These are phyloP conservation scores for Morone chrysops DNA, from an alignment of 2,113 vertebrate genomes.

Conservation along the genomic window DNA sequence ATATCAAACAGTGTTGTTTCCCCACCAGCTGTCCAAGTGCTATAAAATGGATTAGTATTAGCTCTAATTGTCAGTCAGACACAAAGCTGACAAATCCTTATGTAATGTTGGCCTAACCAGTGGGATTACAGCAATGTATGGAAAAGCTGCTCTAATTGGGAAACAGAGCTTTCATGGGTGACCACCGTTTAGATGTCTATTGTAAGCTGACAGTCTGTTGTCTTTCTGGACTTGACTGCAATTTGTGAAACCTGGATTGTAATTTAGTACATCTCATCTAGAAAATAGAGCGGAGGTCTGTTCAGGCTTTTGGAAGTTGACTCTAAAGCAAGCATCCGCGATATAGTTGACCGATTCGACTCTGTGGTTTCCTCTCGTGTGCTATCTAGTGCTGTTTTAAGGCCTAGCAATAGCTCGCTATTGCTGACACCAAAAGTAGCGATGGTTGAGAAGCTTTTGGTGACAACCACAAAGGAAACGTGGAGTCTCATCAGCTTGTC, in stretches of 20 bases:
- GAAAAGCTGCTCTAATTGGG: slow-evolving; percentile 72
- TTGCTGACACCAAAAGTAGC: slow-evolving; percentile 43
- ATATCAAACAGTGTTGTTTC: slow-evolving; percentile 48
- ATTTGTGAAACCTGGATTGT: slow-evolving; percentile 4
- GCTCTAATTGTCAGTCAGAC: slow-evolving; percentile 73
- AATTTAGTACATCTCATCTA: neutral
- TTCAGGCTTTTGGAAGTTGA: neutral
- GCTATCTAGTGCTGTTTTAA: slow-evolving; percentile 32
- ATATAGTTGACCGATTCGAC: slow-evolving; percentile 19
- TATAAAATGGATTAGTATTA: slow-evolving; percentile 74
- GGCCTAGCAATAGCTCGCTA: slow-evolving; percentile 18
- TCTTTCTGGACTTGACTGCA: neutral
- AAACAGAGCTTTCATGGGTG: slow-evolving; percentile 41
- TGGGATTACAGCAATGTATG: slow-evolving; percentile 75
- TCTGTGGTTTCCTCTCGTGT: slow-evolving; percentile 52
- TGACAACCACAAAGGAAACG: slow-evolving; percentile 61
- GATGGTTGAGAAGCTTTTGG: slow-evolving; percentile 30
- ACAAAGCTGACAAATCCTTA: slow-evolving; percentile 77
- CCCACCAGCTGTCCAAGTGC: slow-evolving; percentile 58
- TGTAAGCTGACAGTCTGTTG: slow-evolving; percentile 28
- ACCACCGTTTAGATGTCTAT: slow-evolving; percentile 28
- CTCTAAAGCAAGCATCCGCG: slow-evolving; percentile 16
- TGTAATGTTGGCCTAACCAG: slow-evolving; percentile 71
- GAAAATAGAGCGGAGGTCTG: neutral
- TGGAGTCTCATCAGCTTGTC: slow-evolving; percentile 32